Conservation (phyloP, 1,140 invertebrate genomes). For the Triops longicaudatus region DNA sequence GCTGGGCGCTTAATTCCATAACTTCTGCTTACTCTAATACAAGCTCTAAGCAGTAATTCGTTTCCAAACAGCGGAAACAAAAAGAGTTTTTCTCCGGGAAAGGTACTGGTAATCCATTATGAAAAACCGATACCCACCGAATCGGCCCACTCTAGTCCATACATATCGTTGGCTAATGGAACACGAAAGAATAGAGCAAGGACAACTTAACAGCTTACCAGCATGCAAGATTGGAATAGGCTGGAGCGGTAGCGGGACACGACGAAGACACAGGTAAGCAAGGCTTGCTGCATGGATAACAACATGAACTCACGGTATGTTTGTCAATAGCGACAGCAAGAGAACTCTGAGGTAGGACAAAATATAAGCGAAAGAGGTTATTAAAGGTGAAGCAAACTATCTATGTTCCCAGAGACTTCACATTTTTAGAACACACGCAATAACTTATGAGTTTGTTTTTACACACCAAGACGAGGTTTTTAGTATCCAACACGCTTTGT, state of each 20-base stretch:
- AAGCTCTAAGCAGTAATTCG: background rate
- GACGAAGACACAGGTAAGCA: background rate
- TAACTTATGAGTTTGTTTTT: no score
- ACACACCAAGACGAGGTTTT: no score
- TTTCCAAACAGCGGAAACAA: background rate
- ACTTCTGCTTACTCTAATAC: background rate
- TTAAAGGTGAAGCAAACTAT: no score
- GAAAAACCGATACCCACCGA: background rate
- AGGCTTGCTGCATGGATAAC: slow-evolving; percentile 6
- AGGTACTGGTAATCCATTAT: background rate
- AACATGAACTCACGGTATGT: background rate
- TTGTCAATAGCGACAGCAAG: background rate
- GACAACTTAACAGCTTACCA: slow-evolving; percentile 11
- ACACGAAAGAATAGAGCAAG: background rate
- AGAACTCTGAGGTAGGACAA: background rate
- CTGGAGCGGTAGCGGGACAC: background rate
- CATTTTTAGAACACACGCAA: no score
- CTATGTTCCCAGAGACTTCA: no score
- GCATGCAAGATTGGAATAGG: slow-evolving; percentile 2
- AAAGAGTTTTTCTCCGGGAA: background rate
- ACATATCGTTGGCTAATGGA: background rate
- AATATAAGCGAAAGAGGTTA: background rate
- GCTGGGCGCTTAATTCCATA: background rate
- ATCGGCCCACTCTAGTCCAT: background rate
- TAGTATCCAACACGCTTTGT: no score